Conservation (phyloP, 2,113 vertebrate species). For the Crotalus helleri region DNA sequence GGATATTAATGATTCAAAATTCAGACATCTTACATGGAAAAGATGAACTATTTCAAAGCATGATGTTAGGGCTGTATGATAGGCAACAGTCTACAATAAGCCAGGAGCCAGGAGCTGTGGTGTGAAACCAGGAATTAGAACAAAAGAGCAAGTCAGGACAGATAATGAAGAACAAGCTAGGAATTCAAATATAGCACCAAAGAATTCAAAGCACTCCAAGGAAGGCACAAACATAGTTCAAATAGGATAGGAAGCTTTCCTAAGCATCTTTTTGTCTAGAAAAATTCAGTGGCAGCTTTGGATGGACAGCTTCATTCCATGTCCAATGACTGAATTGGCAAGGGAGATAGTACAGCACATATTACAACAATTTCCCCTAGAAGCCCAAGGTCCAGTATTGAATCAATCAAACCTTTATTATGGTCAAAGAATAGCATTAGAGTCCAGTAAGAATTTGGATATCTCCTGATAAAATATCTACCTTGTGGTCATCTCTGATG, state of each 20-base stretch:
- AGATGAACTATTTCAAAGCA: background rate
- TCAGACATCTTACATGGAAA: background rate
- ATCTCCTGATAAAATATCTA: background rate
- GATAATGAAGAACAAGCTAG: background rate
- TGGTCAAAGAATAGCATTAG: background rate
- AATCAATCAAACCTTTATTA: background rate
- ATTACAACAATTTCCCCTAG: too few species aligned
- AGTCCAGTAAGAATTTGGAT: background rate
- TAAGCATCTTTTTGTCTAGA: background rate
- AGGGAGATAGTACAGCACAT: background rate
- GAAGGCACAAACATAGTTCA: background rate
- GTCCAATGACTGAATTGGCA: background rate
- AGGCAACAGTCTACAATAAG: background rate
- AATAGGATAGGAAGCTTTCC: background rate
- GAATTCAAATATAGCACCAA: background rate
- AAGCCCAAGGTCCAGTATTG: background rate
- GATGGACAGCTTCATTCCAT: background rate
- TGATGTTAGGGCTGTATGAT: background rate
- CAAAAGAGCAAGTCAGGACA: background rate
- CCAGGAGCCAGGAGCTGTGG: background rate
- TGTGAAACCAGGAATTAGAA: background rate
- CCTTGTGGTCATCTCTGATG: background rate
- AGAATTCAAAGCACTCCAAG: background rate
- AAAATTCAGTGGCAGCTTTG: background rate
- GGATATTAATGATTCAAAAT: background rate